A percentile compares a stretch with the other conserved stretches of the same genome.
Conservation (phyloP, 2,797 vertebrate genomes). For the Intellagama lesueurii region DNA sequence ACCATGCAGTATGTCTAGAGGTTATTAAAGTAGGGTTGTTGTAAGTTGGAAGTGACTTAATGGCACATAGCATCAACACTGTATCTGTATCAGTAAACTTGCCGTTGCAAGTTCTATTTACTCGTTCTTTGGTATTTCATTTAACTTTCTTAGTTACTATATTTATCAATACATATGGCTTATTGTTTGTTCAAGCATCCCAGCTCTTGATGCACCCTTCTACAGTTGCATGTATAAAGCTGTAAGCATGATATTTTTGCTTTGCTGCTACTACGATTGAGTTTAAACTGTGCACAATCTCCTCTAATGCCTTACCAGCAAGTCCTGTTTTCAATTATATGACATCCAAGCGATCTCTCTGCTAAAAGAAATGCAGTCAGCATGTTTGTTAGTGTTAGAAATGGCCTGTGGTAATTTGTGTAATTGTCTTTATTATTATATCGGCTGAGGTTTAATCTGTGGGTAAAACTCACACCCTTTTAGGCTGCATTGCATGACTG, state of each 20-base stretch:
- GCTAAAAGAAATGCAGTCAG: slow-evolving; percentile 48
- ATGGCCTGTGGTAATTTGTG: slow-evolving; percentile 27
- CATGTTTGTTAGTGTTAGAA: slow-evolving; percentile 50
- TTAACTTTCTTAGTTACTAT: not conserved
- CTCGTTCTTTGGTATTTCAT: not conserved
- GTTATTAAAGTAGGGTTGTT: too few species aligned
- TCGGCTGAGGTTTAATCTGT: slow-evolving; percentile 49
- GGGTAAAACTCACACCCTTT: not conserved
- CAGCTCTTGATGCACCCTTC: not conserved
- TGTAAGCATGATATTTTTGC: slow-evolving; percentile 21
- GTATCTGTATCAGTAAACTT: not conserved
- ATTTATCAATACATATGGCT: not conserved
- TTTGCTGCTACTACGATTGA: slow-evolving; percentile 27
- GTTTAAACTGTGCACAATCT: not conserved
- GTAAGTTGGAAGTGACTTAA: too few species aligned
- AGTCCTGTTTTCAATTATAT: not conserved
- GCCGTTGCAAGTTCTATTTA: not conserved
- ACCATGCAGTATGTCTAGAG: not conserved
- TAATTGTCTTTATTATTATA: slow-evolving; percentile 43
- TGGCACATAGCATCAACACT: too few species aligned
- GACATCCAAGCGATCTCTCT: slow-evolving; percentile 33
- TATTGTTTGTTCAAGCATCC: not conserved
- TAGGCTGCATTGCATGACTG: not conserved
- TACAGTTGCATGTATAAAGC: not conserved
- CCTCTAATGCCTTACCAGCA: not conserved